Conservation (phyloP, 2,113 vertebrate genomes). For the Pipa parva region DNA sequence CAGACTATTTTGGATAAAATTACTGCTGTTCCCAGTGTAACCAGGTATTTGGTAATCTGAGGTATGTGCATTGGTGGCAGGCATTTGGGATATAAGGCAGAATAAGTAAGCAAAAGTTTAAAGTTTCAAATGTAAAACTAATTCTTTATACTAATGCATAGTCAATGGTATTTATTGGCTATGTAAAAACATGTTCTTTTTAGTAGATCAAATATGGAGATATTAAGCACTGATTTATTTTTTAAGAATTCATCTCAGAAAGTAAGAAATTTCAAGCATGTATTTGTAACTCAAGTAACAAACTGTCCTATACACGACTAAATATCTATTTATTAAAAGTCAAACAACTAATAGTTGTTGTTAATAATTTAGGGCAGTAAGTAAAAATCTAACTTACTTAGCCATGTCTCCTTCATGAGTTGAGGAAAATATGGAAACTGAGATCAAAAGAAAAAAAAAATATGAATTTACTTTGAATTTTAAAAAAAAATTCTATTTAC, state of each 20-base stretch:
- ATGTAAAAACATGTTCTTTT: not conserved
- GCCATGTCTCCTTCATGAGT: conserved; percentile 59
- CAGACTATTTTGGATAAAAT: too few relatives aligned
- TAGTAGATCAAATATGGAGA: too few relatives aligned
- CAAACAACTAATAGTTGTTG: not conserved
- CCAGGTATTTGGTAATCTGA: too few relatives aligned
- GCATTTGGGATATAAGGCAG: too few relatives aligned
- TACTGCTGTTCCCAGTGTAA: too few relatives aligned
- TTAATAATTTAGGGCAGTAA: conserved; percentile 35
- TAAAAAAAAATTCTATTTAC: conserved; percentile 41
- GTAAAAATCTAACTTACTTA: conserved; percentile 69
- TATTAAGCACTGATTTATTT: too few relatives aligned
- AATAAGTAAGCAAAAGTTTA: too few relatives aligned
- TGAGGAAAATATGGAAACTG: conserved; percentile 62
- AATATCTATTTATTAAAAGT: conserved; percentile 3
- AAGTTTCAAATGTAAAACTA: too few relatives aligned
- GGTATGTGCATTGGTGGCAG: too few relatives aligned
- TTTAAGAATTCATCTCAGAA: conserved; percentile 6
- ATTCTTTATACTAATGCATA: too few relatives aligned
- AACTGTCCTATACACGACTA: conserved; percentile 5
- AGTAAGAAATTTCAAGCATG: conserved; percentile 47
- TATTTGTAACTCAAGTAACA: conserved; percentile 1
- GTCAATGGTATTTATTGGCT: too few relatives aligned
- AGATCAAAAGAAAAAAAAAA: conserved; percentile 59
- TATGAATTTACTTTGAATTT: conserved; percentile 43